Conservation (phyloP, 2,113 vertebrate species). For the Mus spicilegus region DNA sequence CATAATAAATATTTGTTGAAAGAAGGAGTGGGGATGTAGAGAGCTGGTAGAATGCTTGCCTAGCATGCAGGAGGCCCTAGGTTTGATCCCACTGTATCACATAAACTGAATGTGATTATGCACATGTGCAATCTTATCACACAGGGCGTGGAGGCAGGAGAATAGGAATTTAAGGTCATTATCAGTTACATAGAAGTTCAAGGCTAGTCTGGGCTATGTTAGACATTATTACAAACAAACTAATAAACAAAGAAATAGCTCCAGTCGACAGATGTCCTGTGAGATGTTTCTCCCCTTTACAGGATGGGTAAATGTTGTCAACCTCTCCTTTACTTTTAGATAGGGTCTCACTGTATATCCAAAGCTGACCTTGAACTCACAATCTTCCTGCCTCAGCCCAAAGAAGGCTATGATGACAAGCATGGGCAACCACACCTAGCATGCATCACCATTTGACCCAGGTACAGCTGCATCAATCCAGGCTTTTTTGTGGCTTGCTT, state of each 20-base stretch:
- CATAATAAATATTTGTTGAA: neutral
- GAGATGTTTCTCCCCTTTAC: neutral
- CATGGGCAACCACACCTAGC: too few relatives aligned
- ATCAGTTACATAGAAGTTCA: neutral
- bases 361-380: neutral
- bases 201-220: neutral
- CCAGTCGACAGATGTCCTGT: neutral
- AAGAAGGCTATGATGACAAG: neutral
- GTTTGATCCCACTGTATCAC: neutral
- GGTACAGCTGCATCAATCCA: neutral
- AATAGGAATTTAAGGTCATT: neutral
- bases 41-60: neutral
- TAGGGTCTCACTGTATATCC: neutral
- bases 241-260: neutral
- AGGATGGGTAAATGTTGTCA: neutral
- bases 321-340: neutral
- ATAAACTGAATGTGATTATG: neutral
- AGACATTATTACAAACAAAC: neutral
- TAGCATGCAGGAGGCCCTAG: neutral
- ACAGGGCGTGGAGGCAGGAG: neutral
- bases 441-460: accelerated
- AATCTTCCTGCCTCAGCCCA: neutral
- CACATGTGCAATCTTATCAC: neutral
- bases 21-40: neutral
- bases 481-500: neutral